A percentile compares a stretch with the other conserved stretches of the same genome.
phyloP scores from a whole-genome alignment of 2,888 invertebrate species.

The Tipula lateralis region DNA sequence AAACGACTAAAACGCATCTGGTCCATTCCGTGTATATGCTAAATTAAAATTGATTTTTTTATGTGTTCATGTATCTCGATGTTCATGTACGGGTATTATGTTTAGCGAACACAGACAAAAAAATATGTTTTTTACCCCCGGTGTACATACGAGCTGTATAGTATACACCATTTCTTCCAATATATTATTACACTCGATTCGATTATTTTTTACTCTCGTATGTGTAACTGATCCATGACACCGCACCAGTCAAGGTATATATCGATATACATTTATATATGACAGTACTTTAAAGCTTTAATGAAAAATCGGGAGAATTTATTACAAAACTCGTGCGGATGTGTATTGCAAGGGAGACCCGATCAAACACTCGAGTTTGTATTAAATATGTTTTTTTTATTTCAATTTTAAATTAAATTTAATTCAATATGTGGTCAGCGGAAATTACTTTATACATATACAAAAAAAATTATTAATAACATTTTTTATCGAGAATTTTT shows the following conservation, averaged over 20 bases:
- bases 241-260: not conserved
- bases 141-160: too few relatives aligned
- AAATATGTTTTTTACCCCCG: not conserved
- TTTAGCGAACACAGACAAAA: not conserved
- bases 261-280: not conserved
- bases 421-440: slow-evolving; percentile 24
- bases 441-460: not conserved
- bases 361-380: not conserved
- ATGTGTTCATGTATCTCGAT: not conserved
- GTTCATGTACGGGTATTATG: not conserved
- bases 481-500: not conserved
- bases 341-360: not conserved
- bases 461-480: not conserved
- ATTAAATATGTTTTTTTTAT: not conserved
- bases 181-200: not conserved
- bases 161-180: not conserved
- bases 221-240: not conserved
- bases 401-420: not conserved
- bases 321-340: not conserved
- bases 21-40: not conserved
- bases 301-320: not conserved
- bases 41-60: slow-evolving; percentile 19
- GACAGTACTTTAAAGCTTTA: not conserved
- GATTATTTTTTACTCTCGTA: not conserved
- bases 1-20: slow-evolving; percentile 24